Conservation (phyloP, 1,140 invertebrate genomes). For the Hylyphantes graminicola region DNA sequence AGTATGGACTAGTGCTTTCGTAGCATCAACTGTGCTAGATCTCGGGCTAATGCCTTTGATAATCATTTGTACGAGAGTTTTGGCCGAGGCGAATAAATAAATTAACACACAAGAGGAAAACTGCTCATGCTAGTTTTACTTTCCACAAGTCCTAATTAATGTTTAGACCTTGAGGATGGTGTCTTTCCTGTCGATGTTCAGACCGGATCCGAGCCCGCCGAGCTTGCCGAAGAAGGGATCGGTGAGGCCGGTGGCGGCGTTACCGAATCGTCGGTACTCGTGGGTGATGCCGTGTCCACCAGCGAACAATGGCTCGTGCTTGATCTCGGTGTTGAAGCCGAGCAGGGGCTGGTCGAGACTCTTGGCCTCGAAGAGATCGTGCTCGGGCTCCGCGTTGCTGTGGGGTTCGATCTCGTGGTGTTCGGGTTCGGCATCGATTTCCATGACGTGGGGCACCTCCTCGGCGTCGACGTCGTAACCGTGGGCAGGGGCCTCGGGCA, state of each 20-base stretch:
- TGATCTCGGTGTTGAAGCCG: constrained; percentile 34
- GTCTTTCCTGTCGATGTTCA: constrained; percentile 29
- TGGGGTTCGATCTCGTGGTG: constrained; percentile 34
- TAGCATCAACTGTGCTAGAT: too few species aligned
- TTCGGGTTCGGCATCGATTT: constrained; percentile 30
- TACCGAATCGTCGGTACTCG: constrained; percentile 37
- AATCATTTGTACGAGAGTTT: constrained; percentile 16
- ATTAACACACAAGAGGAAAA: constrained; percentile 4
- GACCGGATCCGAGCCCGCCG: neutral
- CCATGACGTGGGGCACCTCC: constrained; percentile 12
- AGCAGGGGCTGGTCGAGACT: neutral
- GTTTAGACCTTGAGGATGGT: neutral
- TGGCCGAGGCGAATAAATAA: constrained; percentile 36
- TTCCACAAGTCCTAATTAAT: neutral
- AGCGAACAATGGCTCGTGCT: constrained; percentile 19
- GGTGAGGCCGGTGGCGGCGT: neutral
- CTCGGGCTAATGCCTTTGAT: neutral
- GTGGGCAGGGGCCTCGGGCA: constrained; percentile 18
- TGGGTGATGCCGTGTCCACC: constrained; percentile 46
- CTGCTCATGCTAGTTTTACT: neutral
- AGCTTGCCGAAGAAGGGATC: constrained; percentile 26
- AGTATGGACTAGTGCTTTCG: too few species aligned
- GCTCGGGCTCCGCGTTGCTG: constrained; percentile 15
- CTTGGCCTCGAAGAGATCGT: constrained; percentile 24
- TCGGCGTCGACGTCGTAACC: constrained; percentile 21